Evolutionary conservation across 1,140 invertebrate species (phyloP), one percentile per base, ranked within the genome.

Genomic region (Drosophila jambulina): DNA sequence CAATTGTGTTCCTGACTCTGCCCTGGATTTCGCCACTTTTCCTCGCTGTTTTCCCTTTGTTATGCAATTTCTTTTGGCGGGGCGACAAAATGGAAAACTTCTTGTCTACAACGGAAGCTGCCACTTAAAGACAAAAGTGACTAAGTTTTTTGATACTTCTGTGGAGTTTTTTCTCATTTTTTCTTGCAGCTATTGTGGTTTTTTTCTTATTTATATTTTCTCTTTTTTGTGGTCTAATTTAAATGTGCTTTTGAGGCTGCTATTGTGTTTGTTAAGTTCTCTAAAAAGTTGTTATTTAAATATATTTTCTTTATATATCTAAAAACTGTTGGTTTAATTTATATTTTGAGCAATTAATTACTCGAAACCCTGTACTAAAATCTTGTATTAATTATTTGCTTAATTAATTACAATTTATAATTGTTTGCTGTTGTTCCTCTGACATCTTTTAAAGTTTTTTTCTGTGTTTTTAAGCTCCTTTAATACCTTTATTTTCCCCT

Each of bases 1-100:
- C 82, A 84, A 85, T 85, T 81, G 74, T 67, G 62, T 53, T 53
- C 48, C 27, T 43, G 62, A 23, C 46, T 36, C 29, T 68, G 45
- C 53, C 74, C 63, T 58, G 45, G 46, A 56, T 62, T 49, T 54
- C 34, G 8, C 29, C 36, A 29, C 43, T 63, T 75, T 58, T 67
- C 53, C 54, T 32, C 43, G 12, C 43, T 45, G 21, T 13, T 45
- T 43, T 17, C 34, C 54, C 53, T 77, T 53, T 77, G 74, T 77
- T 77, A 77, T 59, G 62, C 72, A 67, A 76, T 75, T 75, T 64
- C 59, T 65, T 75, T 75, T 56, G n/a, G 15, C 21, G 51, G 38
- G 59, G 36, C 53, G 42, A 76, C 60, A 67, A 60, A 76, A 72
- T 72, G 67, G 54, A 60, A 56, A 72, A 72, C 68, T 74, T 72